Percentiles rank a stretch among this genome's conserved stretches.
phyloP scores from a whole-genome alignment of 2,113 vertebrate species.

The Gambusia affinis region DNA sequence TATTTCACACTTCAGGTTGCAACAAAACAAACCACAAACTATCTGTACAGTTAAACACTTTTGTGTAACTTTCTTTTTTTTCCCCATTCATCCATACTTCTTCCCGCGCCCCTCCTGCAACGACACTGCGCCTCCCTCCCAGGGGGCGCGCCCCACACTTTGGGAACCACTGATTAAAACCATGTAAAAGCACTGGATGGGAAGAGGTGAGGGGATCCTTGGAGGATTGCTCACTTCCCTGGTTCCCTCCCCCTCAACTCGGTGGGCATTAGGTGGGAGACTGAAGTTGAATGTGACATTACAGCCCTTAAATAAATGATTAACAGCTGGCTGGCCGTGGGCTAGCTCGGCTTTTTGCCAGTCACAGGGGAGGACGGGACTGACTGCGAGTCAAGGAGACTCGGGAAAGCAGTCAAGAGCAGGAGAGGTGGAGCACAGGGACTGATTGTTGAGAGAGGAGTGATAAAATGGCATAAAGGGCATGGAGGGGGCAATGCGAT shows the following conservation, averaged over 20 bases:
- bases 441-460: constrained; percentile 45
- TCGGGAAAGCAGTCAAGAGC: constrained; percentile 49
- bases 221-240: constrained; percentile 19
- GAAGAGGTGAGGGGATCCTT: constrained; percentile 16
- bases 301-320: constrained; percentile 73
- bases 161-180: constrained; percentile 20
- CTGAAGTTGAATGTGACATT: constrained; percentile 43
- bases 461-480: constrained; percentile 25
- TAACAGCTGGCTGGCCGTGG: constrained; percentile 65
- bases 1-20: no score
- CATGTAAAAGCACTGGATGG: constrained; percentile 12
- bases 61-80: no score
- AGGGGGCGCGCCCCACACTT: no score
- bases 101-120: no score
- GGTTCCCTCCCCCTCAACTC: constrained; percentile 23
- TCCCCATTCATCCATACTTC: no score
- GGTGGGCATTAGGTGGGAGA: constrained; percentile 30
- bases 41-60: no score
- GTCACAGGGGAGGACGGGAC: constrained; percentile 21
- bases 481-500: background rate
- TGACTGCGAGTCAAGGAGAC: constrained; percentile 43
- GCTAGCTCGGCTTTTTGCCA: constrained; percentile 28
- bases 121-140: no score
- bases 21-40: no score
- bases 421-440: constrained; percentile 39